Conservation (phyloP, 1,140 invertebrate species). For the Drosophila miranda region DNA sequence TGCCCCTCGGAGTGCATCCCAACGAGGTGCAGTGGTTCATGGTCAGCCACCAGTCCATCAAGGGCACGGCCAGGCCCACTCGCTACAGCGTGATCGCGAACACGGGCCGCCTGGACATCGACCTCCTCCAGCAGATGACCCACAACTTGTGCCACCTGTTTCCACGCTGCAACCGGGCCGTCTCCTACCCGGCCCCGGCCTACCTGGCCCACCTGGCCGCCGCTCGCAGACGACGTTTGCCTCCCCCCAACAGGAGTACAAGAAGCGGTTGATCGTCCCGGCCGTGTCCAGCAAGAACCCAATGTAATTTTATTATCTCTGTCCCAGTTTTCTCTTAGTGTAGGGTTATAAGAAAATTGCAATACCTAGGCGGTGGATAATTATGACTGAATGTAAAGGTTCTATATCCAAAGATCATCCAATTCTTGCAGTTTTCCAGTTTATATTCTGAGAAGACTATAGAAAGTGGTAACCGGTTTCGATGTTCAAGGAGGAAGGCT, state of each 20-base stretch:
- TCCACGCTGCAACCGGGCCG: conserved; percentile 91
- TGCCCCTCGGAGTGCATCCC: conserved; percentile 85
- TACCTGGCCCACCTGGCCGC: conserved; percentile 97
- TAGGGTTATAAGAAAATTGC: too few relatives aligned
- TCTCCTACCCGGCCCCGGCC: conserved; percentile 96
- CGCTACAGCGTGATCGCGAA: conserved; percentile 94
- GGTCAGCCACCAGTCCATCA: conserved; percentile 87
- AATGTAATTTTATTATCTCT: too few relatives aligned
- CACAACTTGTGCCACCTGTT: conserved; percentile 95
- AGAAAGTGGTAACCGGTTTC: too few relatives aligned
- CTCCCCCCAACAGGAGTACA: conserved; percentile 7
- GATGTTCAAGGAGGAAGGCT: too few relatives aligned
- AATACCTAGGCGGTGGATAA: too few relatives aligned
- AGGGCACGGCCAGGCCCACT: conserved; percentile 94
- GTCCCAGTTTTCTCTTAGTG: too few relatives aligned
- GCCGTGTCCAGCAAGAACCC: too few relatives aligned
- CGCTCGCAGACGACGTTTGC: conserved; percentile 84
- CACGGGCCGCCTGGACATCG: conserved; percentile 88
- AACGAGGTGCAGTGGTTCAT: conserved; percentile 94
- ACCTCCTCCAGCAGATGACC: conserved; percentile 92
- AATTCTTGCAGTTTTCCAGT: too few relatives aligned
- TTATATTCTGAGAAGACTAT: too few relatives aligned
- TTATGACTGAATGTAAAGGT: too few relatives aligned
- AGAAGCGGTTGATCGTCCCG: too few relatives aligned
- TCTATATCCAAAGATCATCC: too few relatives aligned